A percentile compares a stretch with the other conserved stretches of the same genome.
phyloP scores from a whole-genome alignment of 2,888 invertebrate genomes.

The Clusia tigrina region DNA sequence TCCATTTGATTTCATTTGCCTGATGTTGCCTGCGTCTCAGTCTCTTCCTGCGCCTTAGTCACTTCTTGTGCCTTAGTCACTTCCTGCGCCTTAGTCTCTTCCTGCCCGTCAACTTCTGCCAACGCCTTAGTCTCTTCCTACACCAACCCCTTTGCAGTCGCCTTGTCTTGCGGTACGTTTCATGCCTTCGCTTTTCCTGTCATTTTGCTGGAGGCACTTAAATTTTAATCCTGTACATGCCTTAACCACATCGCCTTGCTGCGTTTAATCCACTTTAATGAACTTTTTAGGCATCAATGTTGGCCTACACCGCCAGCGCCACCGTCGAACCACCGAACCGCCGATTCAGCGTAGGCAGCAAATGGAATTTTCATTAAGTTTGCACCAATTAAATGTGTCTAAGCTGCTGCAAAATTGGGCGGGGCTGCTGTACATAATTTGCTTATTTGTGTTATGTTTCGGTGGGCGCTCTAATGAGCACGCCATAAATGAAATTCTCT shows the following conservation, averaged over 20 bases:
- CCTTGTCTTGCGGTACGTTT: not conserved
- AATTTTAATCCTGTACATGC: not conserved
- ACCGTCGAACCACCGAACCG: not conserved
- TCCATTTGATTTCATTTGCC: not conserved
- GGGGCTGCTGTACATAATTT: no score
- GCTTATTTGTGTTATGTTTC: no score
- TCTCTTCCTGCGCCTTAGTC: not conserved
- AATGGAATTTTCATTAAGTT: conserved; percentile 5
- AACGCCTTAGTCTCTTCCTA: no score
- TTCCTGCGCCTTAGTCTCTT: no score
- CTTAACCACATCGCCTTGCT: no score
- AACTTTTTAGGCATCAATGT: not conserved
- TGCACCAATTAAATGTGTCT: not conserved
- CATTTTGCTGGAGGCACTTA: not conserved
- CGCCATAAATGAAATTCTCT: no score
- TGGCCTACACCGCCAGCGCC: not conserved
- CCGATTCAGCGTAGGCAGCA: conserved; percentile 33
- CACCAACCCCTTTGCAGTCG: not conserved
- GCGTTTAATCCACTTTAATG: not conserved
- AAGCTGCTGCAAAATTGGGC: no score
- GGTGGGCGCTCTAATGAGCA: no score
- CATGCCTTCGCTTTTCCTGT: not conserved
- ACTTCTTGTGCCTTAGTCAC: not conserved
- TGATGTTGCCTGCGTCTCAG: not conserved
- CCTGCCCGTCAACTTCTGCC: no score